Evolutionary conservation across 2,888 invertebrate species (phyloP), one percentile per base, ranked within the genome.

Genomic region (Hemistola chrysoprasaria): DNA sequence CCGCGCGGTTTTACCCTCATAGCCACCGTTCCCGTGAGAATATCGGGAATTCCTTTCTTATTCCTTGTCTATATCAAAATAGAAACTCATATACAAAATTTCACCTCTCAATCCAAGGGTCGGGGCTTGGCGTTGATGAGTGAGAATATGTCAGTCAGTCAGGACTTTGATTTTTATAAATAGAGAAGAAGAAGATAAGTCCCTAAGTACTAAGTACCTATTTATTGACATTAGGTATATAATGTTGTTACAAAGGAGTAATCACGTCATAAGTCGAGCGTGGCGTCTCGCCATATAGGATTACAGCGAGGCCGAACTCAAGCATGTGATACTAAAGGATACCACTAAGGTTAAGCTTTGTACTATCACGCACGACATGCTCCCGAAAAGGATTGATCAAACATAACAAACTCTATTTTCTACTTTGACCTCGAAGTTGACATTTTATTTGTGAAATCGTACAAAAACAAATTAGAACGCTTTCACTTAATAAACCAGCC

Each of bases 261-360:
- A 75, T 75, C 73, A 68, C 53, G 65, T 63, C 65, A 47, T 64
- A 71, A 75, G 74, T 75, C 66, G 59, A 78, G 78, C 80, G 75
- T 75, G 76, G 79, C 78, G 80, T 70, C 70, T 59, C 49, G 59
- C 75, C 79, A 76, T 85, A 85, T 84, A 72, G 74, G 76, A 74
- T 87, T 84, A 81, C 86, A 59, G 63, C 74, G 78, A 82, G 84
- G 80, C 66, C 77, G 73, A 65, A 68, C 70, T 73, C 73, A 64
- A 73, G 67, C 73, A 71, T 76, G 63, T 78, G 73, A 73, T 77
- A 71, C 71, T 53, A 78, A 78, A 80, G 79, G 76, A 80, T 75
- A 81, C 66, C 62, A 60, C 65, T 77, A 75, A 82, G 81, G 83
- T 76, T 80, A 74, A 75, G 62, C 73, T 65, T 59, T 40, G 82